Evolutionary conservation across 2,113 vertebrate genomes (phyloP), one percentile per base, ranked within the genome.

Genomic region (Ammospiza caudacuta): DNA sequence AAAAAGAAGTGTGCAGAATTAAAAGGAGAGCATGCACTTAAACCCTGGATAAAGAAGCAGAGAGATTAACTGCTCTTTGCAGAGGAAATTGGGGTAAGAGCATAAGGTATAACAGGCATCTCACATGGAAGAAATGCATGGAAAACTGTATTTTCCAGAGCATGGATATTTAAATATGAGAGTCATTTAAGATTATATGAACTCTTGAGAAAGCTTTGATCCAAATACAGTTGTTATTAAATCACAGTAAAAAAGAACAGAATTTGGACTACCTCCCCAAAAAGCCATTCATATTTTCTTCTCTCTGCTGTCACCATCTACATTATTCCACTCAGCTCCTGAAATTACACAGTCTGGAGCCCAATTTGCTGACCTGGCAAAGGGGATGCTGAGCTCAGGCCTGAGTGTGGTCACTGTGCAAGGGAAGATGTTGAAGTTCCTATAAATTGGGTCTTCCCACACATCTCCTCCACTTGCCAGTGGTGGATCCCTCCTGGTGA

Each of bases 381-480:
- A 64, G 46, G 29, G 37, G 76, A 15, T 15, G 12, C 12, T 52
- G 41, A 84, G 15, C 17, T 68, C 20, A 12, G 47, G 74, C 23
- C 29, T 7, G 6, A 12, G 9, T 33, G 66, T 61, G 47, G 12
- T 33, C 61, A 8, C 1, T 1, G 9, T n/a, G 17, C 7, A 24
- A 58, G n/a, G 4, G 33, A 58, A 81, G 52, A 44, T 27, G 62
- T 9, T 2, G 1, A 49, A 90, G 21, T 20, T 84, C 35, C 35
- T 12, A 0, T 33, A n/a, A 70, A 43, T 1, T 2, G 6, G 18
- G 13, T 74, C 57, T 67, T 69, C 33, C 28, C 29, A 29, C 2
- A 0, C 1, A 0, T 24, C 58, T 41, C 46, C 49, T 43, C 33
- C 28, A 4, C 4, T 0, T 54, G 43, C 23, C 47, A 2, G 22